Conservation (phyloP, 1,140 invertebrate genomes). For the Whitmania pigra region DNA sequence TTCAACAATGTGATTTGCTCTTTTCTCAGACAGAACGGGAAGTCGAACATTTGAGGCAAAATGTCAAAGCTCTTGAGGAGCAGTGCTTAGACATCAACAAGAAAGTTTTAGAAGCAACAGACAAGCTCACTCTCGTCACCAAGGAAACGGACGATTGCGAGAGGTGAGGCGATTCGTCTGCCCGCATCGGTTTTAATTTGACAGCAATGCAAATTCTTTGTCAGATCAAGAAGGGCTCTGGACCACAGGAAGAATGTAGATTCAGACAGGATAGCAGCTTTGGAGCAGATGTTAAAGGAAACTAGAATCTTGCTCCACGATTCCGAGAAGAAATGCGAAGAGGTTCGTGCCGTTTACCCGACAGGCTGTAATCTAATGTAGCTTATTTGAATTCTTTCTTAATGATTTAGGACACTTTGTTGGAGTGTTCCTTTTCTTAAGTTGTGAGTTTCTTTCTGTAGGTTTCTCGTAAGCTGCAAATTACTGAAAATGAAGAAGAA, state of each 20-base stretch:
- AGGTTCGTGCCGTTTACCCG: conserved; percentile 51
- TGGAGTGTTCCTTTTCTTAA: no score
- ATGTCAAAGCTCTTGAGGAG: conserved; percentile 3
- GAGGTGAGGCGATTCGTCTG: neutral
- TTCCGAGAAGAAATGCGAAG: conserved; percentile 98
- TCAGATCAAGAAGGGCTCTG: conserved; percentile 92
- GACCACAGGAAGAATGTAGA: conserved; percentile 98
- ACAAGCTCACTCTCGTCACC: neutral
- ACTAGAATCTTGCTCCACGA: conserved; percentile 95
- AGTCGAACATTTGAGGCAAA: neutral
- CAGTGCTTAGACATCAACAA: neutral
- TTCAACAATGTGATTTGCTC: neutral
- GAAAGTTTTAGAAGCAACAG: neutral
- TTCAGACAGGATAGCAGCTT: conserved; percentile 81
- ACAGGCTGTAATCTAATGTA: no score
- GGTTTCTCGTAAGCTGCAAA: no score
- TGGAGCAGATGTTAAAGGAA: conserved; percentile 87
- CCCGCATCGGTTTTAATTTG: neutral
- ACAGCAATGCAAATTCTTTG: no score
- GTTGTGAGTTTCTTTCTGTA: no score
- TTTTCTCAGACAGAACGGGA: neutral
- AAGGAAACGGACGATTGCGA: conserved; percentile 3
- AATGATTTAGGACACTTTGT: no score
- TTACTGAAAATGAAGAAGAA: no score
- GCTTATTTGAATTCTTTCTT: no score